Percentiles rank a stretch among this genome's conserved stretches.
These are phyloP conservation scores for Neodiprion lecontei DNA, from an alignment of 1,140 invertebrate genomes.

Conservation along the genomic window DNA sequence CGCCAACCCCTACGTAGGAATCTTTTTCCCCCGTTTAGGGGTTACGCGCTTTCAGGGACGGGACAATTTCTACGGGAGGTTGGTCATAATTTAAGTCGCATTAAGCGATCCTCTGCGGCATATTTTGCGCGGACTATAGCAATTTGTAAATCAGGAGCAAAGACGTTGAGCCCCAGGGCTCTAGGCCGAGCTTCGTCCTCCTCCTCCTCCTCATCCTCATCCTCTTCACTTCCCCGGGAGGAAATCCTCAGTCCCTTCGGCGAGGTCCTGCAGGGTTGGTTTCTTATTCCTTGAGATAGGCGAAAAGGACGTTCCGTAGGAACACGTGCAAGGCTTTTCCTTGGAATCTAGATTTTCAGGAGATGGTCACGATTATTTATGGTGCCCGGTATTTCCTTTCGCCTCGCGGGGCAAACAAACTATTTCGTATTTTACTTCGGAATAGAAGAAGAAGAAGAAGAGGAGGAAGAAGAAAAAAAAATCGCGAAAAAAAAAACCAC, in stretches of 20 bases:
- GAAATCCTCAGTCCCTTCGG: too few species aligned
- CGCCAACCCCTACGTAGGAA: too few species aligned
- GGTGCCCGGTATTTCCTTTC: not conserved
- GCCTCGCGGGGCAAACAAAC: not conserved
- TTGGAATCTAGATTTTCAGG: too few species aligned
- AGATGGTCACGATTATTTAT: not conserved
- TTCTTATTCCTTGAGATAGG: too few species aligned
- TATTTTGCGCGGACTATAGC: constrained; percentile 4
- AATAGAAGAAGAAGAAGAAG: not conserved
- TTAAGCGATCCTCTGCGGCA: not conserved
- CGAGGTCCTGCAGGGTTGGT: too few species aligned
- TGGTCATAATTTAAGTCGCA: constrained; percentile 3
- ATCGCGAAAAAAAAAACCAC: too few species aligned
- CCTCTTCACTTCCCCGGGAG: too few species aligned
- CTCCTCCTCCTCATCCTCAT: too few species aligned
- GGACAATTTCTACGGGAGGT: not conserved
- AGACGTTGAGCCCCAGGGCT: not conserved
- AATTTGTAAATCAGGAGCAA: constrained; percentile 3
- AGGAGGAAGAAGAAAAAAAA: not conserved
- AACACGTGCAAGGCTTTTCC: too few species aligned
- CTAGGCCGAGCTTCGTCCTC: not conserved
- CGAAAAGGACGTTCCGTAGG: too few species aligned
- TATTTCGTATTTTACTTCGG: constrained; percentile 2
- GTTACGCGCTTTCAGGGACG: too few species aligned
- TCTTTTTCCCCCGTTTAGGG: too few species aligned